These are phyloP conservation scores for Microplitis manilae DNA, from an alignment of 2,888 invertebrate species.

Conservation along the genomic window DNA sequence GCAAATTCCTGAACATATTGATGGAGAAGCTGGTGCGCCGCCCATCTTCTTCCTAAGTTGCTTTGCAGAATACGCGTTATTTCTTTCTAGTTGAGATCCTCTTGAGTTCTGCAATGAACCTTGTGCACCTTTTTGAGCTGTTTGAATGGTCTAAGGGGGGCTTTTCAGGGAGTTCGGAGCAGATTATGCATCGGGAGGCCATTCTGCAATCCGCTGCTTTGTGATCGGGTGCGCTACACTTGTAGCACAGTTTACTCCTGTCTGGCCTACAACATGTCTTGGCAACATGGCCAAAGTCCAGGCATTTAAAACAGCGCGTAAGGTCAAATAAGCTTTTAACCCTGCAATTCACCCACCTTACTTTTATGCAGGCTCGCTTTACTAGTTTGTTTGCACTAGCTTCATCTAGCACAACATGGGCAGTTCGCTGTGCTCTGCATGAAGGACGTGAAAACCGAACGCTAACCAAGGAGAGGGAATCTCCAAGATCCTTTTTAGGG, in stretches of 20 bases:
- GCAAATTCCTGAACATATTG: not conserved
- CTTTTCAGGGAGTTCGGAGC: not conserved
- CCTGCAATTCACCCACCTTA: constrained; percentile 37
- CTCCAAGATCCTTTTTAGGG: no score
- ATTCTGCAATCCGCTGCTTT: constrained; percentile 19
- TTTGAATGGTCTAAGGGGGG: no score
- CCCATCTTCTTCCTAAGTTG: no score
- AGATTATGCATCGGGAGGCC: no score
- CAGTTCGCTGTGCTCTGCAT: no score
- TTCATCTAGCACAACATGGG: no score
- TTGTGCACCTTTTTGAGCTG: no score
- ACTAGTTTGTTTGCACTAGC: not conserved
- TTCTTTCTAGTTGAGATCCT: not conserved
- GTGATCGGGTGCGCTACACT: constrained; percentile 49
- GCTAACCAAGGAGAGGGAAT: no score
- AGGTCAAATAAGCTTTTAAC: constrained; percentile 30
- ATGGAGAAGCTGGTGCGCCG: no score
- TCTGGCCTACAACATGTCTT: constrained; percentile 43
- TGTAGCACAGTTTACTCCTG: constrained; percentile 46
- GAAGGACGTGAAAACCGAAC: no score
- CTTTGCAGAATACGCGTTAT: no score
- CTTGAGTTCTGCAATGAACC: no score
- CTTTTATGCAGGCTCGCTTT: constrained; percentile 22
- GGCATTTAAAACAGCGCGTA: constrained; percentile 40
- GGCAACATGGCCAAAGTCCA: constrained; percentile 39